These are phyloP conservation scores for Crotalus horridus DNA, from an alignment of 2,113 vertebrate genomes.

Conservation along the genomic window DNA sequence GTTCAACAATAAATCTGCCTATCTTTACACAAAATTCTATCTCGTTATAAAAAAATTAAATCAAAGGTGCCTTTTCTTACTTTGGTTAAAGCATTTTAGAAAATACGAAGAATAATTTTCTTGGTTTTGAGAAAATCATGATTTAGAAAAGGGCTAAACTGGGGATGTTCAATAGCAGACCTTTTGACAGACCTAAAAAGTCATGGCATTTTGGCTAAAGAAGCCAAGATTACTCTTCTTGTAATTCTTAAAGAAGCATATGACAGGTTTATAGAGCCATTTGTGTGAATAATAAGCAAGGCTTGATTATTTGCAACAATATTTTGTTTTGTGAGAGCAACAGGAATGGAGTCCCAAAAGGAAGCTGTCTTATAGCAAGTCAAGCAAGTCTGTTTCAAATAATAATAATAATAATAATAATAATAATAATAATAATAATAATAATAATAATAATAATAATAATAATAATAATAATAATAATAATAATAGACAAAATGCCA, in stretches of 20 bases:
- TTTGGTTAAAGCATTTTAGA: neutral
- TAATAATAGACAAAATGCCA: no score
- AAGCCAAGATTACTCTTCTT: neutral
- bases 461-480: no score
- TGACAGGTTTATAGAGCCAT: neutral
- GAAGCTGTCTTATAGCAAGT: neutral
- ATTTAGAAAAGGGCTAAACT: neutral
- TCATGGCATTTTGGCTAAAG: neutral
- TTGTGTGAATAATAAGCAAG: neutral
- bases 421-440: no score
- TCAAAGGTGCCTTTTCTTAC: neutral
- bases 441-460: no score
- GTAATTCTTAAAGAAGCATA: neutral
- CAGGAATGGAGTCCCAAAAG: neutral
- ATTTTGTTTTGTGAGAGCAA: neutral
- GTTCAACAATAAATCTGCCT: neutral
- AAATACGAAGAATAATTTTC: neutral
- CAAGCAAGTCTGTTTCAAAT: neutral
- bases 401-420: no score
- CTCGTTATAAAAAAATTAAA: neutral
- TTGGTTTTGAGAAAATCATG: neutral
- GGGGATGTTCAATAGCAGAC: neutral
- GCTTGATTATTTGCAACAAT: slow-evolving; percentile 2
- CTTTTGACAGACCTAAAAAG: neutral
- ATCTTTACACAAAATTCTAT: neutral